These are phyloP conservation scores for Zalophus californianus DNA, from an alignment of 2,797 vertebrate species.

Conservation along the genomic window DNA sequence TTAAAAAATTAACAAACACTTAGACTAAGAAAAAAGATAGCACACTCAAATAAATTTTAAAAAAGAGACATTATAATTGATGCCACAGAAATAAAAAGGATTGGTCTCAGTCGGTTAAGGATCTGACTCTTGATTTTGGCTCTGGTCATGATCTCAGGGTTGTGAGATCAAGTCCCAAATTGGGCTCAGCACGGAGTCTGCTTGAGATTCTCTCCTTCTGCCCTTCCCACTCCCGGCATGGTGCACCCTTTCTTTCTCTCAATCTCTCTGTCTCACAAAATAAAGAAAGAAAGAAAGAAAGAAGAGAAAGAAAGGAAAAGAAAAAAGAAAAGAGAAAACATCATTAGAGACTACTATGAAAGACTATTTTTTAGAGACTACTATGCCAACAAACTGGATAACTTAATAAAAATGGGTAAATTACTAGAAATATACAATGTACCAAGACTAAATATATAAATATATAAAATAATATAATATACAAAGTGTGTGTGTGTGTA, in stretches of 20 bases:
- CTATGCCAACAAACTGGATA: background rate
- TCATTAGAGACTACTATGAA: background rate
- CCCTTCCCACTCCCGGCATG: background rate
- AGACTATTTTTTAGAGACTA: background rate
- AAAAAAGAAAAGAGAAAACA: background rate
- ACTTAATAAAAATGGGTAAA: background rate
- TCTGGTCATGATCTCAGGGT: background rate
- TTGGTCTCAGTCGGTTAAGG: background rate
- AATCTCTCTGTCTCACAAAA: too few relatives aligned
- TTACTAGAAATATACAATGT: background rate
- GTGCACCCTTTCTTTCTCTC: background rate
- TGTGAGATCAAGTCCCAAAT: background rate
- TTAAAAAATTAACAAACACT: background rate
- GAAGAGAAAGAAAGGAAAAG: too few relatives aligned
- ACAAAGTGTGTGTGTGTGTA: background rate
- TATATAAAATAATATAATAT: background rate
- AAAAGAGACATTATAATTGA: background rate
- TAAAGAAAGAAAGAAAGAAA: too few relatives aligned
- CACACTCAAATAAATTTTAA: background rate
- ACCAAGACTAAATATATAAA: background rate
- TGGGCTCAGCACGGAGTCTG: background rate
- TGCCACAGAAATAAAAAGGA: background rate
- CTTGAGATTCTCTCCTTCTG: background rate
- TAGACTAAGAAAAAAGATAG: background rate
- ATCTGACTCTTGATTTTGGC: background rate